Evolutionary conservation across 2,888 invertebrate species (phyloP), one percentile per base, ranked within the genome.

Genomic region (Ochropacha duplaris): DNA sequence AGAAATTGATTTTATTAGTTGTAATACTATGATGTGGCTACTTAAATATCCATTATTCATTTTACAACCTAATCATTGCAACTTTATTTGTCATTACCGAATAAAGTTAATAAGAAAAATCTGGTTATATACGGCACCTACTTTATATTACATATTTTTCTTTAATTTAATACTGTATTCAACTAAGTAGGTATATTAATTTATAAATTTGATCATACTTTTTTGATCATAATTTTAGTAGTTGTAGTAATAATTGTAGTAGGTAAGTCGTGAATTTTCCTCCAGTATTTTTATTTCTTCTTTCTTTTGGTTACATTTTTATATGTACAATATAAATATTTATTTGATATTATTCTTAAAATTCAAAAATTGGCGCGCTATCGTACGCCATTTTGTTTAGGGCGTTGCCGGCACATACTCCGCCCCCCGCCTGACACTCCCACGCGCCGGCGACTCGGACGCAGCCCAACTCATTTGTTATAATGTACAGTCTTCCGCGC

Each of bases 301-400:
- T 31, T 31, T 36, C 36, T 1, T 4, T n/a, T 54, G 12, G 31
- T 12, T 49, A 24, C 50, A 44, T 31, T 12, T 12, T 57, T 54
- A 54, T 31, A n/a, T 12, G 36, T 31, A 12, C 1, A 36, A 57
- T 31, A 54, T 22, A 9, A 55, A 44, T 49, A 57, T 56, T 52
- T 34, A 52, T 36, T 36, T 57, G 39, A 57, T 54, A 57, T 57
- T 55, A 55, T 63, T 63, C 50, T 77, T 65, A 57, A 74, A 87
- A 87, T 90, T 92, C 82, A 83, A 91, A 91, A 83, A 79, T 94
- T 94, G 94, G 94, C 94, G 94, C 93, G 93, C 86, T 84, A 85
- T 85, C 83, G 80, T 86, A 86, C 86, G 93, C 94, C 94, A 93
- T 93, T 93, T 93, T 94, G 93, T 92, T 93, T 89, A 79, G 89